Evolutionary conservation across 37 sponge, comb jelly and placozoan genomes (phyloP).

Genomic region (Geodia barretti): DNA sequence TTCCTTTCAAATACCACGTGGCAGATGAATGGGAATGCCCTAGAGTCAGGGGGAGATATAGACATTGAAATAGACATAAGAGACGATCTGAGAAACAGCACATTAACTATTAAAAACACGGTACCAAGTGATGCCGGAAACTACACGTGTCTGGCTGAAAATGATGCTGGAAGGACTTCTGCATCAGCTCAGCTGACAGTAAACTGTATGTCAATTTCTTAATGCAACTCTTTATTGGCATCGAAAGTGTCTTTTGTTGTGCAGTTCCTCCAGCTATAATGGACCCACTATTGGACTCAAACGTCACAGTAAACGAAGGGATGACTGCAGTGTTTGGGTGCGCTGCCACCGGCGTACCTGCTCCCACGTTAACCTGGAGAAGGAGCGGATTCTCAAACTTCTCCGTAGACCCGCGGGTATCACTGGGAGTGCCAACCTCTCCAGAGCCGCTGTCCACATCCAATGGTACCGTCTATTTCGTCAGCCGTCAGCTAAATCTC

Average conservation of each 20-base stretch:
- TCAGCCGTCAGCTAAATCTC: slow-evolving; percentile 21
- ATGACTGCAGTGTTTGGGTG: slow-evolving; percentile 34
- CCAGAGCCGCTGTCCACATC: not conserved
- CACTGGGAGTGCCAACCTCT: not conserved
- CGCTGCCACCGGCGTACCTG: slow-evolving; percentile 44
- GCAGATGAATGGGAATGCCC: not conserved
- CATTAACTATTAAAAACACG: slow-evolving; percentile 14
- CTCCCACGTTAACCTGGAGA: slow-evolving; percentile 37
- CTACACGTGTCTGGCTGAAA: slow-evolving; percentile 56
- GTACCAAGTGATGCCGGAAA: slow-evolving; percentile 13
- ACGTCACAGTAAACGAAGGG: slow-evolving; percentile 16
- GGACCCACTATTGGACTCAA: not conserved
- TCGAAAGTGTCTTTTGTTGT: not conserved
- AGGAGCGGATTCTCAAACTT: not conserved
- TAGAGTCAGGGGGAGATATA: not conserved
- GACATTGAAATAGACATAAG: not conserved
- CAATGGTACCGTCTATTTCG: not conserved
- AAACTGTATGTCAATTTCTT: slow-evolving; percentile 45
- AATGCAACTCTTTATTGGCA: not conserved
- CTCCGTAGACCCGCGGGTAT: not conserved
- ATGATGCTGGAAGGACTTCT: slow-evolving; percentile 24
- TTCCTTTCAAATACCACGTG: not conserved
- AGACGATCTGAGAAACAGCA: not conserved
- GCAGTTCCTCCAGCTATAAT: slow-evolving; percentile 6
- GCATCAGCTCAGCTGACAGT: slow-evolving; percentile 36